Evolutionary conservation across 2,888 invertebrate genomes (phyloP).

Genomic region (Saturnia pavonia): DNA sequence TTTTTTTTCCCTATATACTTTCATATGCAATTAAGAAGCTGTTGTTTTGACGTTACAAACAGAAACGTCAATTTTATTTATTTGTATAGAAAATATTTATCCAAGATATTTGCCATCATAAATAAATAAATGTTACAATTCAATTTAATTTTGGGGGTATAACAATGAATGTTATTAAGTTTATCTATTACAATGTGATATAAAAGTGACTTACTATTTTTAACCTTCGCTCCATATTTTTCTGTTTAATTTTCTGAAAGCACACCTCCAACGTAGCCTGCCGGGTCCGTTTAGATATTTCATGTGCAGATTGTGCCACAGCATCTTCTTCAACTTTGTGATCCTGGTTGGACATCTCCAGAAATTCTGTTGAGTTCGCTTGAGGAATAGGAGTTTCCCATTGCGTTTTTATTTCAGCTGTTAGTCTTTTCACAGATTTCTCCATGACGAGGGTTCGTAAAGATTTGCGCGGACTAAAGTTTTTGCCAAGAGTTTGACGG

Average conservation of each 20-base stretch:
- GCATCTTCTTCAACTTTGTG: conserved; percentile 34
- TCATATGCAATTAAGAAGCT: too few species aligned
- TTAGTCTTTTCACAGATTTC: conserved; percentile 62
- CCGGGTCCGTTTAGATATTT: conserved; percentile 47
- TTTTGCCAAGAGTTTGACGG: conserved; percentile 67
- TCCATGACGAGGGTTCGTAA: conserved; percentile 70
- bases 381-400: conserved; percentile 44
- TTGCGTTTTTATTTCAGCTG: conserved; percentile 39
- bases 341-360: conserved; percentile 33
- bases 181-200: neutral
- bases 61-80: too few species aligned
- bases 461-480: conserved; percentile 66
- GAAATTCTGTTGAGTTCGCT: conserved; percentile 50
- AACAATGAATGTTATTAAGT: too few species aligned
- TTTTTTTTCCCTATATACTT: too few species aligned
- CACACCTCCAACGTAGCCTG: conserved; percentile 50
- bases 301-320: conserved; percentile 43
- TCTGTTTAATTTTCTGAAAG: conserved; percentile 53
- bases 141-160: too few species aligned
- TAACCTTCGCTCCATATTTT: conserved; percentile 48
- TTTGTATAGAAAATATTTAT: too few species aligned
- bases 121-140: too few species aligned
- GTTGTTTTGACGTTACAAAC: too few species aligned
- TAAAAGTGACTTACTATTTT: conserved; percentile 52
- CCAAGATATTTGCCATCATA: too few species aligned